Percentiles rank a stretch among this genome's conserved stretches.
Evolutionary conservation across 2,888 invertebrate genomes (phyloP).

Genomic region (Epinotia demarniana): DNA sequence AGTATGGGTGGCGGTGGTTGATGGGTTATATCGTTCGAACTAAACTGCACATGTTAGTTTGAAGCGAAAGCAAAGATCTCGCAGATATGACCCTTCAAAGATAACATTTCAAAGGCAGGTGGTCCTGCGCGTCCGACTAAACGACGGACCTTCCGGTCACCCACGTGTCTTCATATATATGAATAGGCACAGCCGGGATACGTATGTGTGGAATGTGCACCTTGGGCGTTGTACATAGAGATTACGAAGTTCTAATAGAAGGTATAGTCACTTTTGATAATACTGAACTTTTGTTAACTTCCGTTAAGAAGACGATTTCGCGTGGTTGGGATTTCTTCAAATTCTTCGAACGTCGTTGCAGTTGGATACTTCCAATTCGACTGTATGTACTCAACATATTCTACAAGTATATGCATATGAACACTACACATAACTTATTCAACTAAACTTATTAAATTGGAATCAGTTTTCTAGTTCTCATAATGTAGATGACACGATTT

Average conservation of each 20-base stretch:
- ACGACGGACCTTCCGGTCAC: conserved; percentile 35
- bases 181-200: not conserved
- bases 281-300: too few species aligned
- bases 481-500: not conserved
- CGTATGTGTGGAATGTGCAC: not conserved
- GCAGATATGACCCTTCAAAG: conserved; percentile 25
- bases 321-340: too few species aligned
- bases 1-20: not conserved
- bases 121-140: conserved; percentile 33
- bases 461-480: not conserved
- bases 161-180: not conserved
- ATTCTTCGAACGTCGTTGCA: too few species aligned
- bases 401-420: too few species aligned
- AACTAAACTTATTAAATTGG: not conserved
- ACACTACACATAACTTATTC: too few species aligned
- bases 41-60: conserved; percentile 11
- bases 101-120: conserved; percentile 43
- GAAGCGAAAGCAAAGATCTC: conserved; percentile 19
- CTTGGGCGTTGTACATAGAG: not conserved
- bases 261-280: too few species aligned
- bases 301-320: too few species aligned
- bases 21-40: not conserved
- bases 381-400: too few species aligned
- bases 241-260: too few species aligned
- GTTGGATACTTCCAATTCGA: too few species aligned